Conservation (phyloP, 1,140 invertebrate species). For the Papilio dardanus region DNA sequence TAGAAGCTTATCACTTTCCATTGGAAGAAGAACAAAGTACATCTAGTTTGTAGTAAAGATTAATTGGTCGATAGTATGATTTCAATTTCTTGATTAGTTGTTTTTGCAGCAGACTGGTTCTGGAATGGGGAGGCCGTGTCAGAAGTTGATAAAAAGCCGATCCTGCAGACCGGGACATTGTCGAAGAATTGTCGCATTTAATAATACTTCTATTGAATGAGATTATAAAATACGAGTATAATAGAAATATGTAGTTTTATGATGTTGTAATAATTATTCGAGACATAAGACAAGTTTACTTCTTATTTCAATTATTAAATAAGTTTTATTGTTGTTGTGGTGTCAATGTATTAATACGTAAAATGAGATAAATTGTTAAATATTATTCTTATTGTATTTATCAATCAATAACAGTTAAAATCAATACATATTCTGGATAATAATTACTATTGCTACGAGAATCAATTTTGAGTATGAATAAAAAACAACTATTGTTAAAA, state of each 20-base stretch:
- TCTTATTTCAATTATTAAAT: background rate
- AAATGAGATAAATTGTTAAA: background rate
- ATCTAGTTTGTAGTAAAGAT: too few relatives aligned
- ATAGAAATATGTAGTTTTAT: too few relatives aligned
- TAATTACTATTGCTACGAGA: background rate
- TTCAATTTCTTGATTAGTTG: background rate
- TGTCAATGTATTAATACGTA: background rate
- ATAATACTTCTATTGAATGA: background rate
- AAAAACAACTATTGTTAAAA: slow-evolving; percentile 35
- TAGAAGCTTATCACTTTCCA: too few relatives aligned
- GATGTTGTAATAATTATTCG: background rate
- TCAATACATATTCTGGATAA: background rate
- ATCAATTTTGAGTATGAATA: background rate
- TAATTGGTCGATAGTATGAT: too few relatives aligned
- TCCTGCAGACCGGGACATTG: slow-evolving; percentile 55
- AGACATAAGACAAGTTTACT: too few relatives aligned
- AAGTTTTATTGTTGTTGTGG: background rate
- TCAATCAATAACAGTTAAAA: background rate
- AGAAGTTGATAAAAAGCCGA: slow-evolving; percentile 60
- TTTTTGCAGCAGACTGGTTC: slow-evolving; percentile 42
- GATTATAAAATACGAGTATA: too few relatives aligned
- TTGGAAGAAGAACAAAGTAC: too few relatives aligned
- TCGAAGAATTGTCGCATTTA: slow-evolving; percentile 36
- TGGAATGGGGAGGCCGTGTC: slow-evolving; percentile 52
- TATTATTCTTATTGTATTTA: background rate